phyloP scores from a whole-genome alignment of 2,797 vertebrate genomes.

The Macropus fuliginosus region DNA sequence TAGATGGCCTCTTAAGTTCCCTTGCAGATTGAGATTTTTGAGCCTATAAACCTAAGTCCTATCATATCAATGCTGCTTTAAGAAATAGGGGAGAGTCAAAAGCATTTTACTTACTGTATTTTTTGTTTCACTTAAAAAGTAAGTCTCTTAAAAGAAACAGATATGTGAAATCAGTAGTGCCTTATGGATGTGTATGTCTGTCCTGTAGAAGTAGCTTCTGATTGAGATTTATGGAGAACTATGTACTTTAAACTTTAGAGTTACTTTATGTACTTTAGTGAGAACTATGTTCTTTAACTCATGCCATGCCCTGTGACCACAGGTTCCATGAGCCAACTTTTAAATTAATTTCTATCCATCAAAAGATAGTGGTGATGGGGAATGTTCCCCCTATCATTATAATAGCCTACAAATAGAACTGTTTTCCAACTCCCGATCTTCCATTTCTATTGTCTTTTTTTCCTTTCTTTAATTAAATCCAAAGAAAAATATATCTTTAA shows the following conservation, averaged over 20 bases:
- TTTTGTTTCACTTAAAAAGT: slow-evolving; percentile 31
- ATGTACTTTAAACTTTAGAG: not conserved
- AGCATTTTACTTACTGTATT: not conserved
- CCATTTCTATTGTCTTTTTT: slow-evolving; percentile 69
- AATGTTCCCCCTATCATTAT: slow-evolving; percentile 49
- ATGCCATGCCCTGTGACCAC: slow-evolving; percentile 57
- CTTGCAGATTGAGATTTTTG: no score
- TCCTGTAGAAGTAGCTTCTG: slow-evolving; percentile 45
- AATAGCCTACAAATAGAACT: slow-evolving; percentile 79
- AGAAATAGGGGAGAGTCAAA: no score
- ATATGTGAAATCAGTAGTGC: not conserved
- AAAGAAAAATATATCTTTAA: slow-evolving; percentile 41
- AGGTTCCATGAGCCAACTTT: slow-evolving; percentile 69
- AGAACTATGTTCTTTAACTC: slow-evolving; percentile 42
- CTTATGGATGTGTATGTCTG: not conserved
- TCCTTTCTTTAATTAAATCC: slow-evolving; percentile 52
- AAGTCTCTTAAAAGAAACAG: not conserved
- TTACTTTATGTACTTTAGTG: no score
- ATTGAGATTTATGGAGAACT: slow-evolving; percentile 30
- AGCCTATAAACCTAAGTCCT: no score
- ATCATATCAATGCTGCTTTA: no score
- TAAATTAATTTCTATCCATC: slow-evolving; percentile 56
- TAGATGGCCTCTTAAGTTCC: no score
- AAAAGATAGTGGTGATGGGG: not conserved
- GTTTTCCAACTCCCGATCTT: slow-evolving; percentile 67